phyloP scores from a whole-genome alignment of 2,797 vertebrate species.

The Petrocephalus schoutedeni region DNA sequence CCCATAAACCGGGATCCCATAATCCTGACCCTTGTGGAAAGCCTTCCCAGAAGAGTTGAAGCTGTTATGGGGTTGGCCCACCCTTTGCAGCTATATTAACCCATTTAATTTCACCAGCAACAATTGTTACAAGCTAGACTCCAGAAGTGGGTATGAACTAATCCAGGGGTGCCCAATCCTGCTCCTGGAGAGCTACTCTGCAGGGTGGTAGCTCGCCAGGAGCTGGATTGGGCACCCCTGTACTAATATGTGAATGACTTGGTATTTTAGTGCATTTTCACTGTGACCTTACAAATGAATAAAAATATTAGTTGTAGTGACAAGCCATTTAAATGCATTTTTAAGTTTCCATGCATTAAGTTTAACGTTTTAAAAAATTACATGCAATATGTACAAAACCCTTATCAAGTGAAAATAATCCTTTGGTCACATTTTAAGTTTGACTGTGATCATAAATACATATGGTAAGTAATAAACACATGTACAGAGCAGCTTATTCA shows the following conservation, averaged over 20 bases:
- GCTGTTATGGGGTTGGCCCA: too few species aligned
- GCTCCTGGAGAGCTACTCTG: too few species aligned
- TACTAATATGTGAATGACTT: neutral
- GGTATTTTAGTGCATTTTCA: neutral
- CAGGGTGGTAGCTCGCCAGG: too few species aligned
- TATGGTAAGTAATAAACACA: neutral
- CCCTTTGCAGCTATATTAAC: too few species aligned
- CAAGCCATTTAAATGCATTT: neutral
- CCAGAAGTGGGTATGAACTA: neutral
- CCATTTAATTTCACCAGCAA: too few species aligned
- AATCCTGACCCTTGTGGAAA: too few species aligned
- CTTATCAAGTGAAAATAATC: neutral
- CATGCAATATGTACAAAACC: neutral
- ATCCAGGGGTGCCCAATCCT: neutral
- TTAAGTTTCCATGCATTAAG: neutral
- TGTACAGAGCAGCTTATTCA: too few species aligned
- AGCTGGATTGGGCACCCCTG: too few species aligned
- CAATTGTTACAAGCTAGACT: neutral
- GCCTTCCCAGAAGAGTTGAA: too few species aligned
- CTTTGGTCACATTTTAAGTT: neutral
- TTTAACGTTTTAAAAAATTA: neutral
- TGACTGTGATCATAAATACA: neutral
- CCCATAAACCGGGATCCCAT: too few species aligned
- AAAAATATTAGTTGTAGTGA: neutral
- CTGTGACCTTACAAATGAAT: neutral